These are phyloP conservation scores for Vesta saturnalis DNA, from an alignment of 2,888 invertebrate genomes.

Conservation along the genomic window DNA sequence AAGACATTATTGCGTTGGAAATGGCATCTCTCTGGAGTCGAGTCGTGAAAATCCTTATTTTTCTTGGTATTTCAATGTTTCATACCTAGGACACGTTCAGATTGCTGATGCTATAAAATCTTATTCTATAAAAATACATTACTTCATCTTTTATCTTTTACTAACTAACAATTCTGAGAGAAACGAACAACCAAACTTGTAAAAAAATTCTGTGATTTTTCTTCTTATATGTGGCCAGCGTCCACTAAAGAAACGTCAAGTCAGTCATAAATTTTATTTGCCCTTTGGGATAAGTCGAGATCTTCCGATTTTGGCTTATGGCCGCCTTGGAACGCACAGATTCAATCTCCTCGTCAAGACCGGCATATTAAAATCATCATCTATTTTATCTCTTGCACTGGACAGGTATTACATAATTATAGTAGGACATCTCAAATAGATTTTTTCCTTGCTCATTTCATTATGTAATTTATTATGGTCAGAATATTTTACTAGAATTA, in stretches of 20 bases:
- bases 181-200: conserved; percentile 24
- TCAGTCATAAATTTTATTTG: conserved; percentile 68
- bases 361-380: conserved; percentile 25
- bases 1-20: conserved; percentile 21
- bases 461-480: not conserved
- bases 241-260: conserved; percentile 62
- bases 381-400: not conserved
- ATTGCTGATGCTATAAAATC: conserved; percentile 43
- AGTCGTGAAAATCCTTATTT: conserved; percentile 44
- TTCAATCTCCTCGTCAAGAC: conserved; percentile 37
- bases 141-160: conserved; percentile 29
- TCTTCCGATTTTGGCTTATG: conserved; percentile 52
- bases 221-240: conserved; percentile 49
- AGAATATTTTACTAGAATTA: not conserved
- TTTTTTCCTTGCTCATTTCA: not conserved
- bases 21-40: conserved; percentile 45
- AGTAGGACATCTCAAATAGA: not conserved
- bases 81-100: conserved; percentile 43
- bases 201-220: conserved; percentile 30
- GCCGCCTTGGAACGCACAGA: conserved; percentile 44
- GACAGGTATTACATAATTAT: too few relatives aligned
- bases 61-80: conserved; percentile 40
- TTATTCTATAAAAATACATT: conserved; percentile 27
- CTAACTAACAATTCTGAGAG: conserved; percentile 22
- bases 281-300: conserved; percentile 58